These are phyloP conservation scores for Toxotes chatareus DNA, from an alignment of 2,113 vertebrate species.

Conservation along the genomic window DNA sequence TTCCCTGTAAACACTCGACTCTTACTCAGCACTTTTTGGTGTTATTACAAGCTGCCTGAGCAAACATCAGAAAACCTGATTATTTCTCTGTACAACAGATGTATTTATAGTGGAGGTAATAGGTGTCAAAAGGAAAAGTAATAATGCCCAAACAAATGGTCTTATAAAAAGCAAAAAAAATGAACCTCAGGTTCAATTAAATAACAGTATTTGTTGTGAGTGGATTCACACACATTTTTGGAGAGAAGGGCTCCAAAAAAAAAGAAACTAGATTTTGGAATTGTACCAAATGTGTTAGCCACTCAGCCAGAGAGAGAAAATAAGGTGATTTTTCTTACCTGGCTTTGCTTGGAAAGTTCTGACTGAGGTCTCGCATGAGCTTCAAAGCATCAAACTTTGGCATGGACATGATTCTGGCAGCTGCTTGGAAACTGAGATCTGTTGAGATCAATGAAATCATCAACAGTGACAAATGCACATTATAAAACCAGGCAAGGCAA, in stretches of 20 bases:
- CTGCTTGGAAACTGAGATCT: slow-evolving; percentile 98
- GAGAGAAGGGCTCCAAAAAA: slow-evolving; percentile 3
- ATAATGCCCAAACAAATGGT: slow-evolving; percentile 48
- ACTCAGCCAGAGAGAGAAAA: slow-evolving; percentile 33
- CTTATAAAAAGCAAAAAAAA: slow-evolving; percentile 12
- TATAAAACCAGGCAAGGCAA: not conserved
- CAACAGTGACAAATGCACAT: not conserved
- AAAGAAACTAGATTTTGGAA: slow-evolving; percentile 33
- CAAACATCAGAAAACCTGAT: slow-evolving; percentile 59
- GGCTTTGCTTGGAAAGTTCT: slow-evolving; percentile 96
- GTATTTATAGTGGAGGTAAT: slow-evolving; percentile 27
- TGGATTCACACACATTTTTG: slow-evolving; percentile 38
- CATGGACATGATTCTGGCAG: slow-evolving; percentile 89
- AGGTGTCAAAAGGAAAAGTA: slow-evolving; percentile 18
- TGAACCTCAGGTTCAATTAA: slow-evolving; percentile 20
- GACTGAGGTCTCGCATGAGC: slow-evolving; percentile 93
- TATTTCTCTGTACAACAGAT: slow-evolving; percentile 43
- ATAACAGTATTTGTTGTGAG: slow-evolving; percentile 34
- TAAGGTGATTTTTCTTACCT: slow-evolving; percentile 84
- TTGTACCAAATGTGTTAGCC: slow-evolving; percentile 15
- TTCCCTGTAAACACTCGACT: slow-evolving; percentile 74
- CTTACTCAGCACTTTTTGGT: slow-evolving; percentile 79
- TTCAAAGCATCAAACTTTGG: slow-evolving; percentile 93
- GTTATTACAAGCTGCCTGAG: slow-evolving; percentile 67
- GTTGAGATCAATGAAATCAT: slow-evolving; percentile 37